phyloP scores from a whole-genome alignment of 2,113 vertebrate species.

The Muntiacus muntjak region DNA sequence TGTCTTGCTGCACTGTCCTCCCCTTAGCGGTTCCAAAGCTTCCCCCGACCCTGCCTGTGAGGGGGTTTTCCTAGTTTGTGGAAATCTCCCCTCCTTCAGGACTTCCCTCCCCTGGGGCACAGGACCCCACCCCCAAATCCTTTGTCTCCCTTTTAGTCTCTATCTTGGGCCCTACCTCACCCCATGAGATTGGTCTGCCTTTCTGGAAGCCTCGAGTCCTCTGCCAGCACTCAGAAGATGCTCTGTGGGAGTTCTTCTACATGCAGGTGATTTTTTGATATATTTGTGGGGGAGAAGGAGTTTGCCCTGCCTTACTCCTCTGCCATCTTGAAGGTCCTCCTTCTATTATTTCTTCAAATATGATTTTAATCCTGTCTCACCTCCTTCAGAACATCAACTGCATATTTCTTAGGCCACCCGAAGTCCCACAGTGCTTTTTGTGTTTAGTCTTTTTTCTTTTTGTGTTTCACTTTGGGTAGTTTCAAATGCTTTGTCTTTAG shows the following conservation, averaged over 20 bases:
- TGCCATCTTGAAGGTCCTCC: background rate
- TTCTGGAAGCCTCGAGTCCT: background rate
- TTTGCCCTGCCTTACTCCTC: background rate
- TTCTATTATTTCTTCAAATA: background rate
- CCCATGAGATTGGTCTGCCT: background rate
- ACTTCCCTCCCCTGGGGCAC: background rate
- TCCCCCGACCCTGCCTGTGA: background rate
- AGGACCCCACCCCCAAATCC: background rate
- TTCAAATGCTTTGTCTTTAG: background rate
- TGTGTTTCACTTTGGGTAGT: background rate
- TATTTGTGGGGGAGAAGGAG: background rate
- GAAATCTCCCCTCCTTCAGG: background rate
- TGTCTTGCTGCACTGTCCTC: background rate
- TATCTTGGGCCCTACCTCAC: background rate
- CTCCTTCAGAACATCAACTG: background rate
- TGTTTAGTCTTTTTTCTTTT: background rate
- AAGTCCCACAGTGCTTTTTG: background rate
- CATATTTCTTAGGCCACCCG: background rate
- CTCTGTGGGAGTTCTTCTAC: background rate
- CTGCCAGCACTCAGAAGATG: background rate
- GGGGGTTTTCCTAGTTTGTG: background rate
- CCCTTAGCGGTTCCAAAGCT: background rate
- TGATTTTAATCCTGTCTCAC: background rate
- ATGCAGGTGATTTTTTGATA: background rate
- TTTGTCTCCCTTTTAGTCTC: background rate